Evolutionary conservation across 2,797 vertebrate genomes (phyloP), one percentile per base, ranked within the genome.

Genomic region (Chaetophractus vellerosus): DNA sequence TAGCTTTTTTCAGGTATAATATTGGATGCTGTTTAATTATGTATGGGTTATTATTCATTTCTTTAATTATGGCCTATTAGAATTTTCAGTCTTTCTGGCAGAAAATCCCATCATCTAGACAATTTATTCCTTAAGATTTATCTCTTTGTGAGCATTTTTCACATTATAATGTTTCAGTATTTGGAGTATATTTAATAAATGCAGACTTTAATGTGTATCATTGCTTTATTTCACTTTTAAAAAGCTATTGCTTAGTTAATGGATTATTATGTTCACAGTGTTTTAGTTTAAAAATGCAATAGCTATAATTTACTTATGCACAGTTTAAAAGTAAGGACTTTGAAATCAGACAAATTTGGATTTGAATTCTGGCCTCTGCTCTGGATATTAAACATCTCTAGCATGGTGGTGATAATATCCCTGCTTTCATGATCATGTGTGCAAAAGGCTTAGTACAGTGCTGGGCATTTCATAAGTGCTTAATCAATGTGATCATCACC

Each of bases 171-270:
- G 21, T 89, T 93, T 95, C 66, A 64, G 64, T 72, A 50, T 61
- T 6, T 48, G 72, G 55, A 33, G 3, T 86, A 2, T 59, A 78
- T 90, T 88, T 93, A 90, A 89, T 78, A 78, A 88, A 84, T 93
- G 9, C 14, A 24, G 61, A 57, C 7, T 85, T 90, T 88, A 84
- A 66, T 78, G 33, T 57, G 5, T 74, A 41, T 74, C 4, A 75
- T 38, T 26, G 15, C 21, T 26, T 90, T 95, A 5, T 72, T 93
- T 95, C 80, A 66, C 33, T 85, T 5, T 86, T 48, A 55, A 89
- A 93, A 96, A 76, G 50, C 26, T 93, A 79, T 64, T 50, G 24
- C 55, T 81, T 88, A 48, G 50, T 96, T 41, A 75, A 48, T 66
- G 48, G 61, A 52, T 88, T 57, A 45, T 85, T 64, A 72, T 41